Conservation (phyloP, 2,888 invertebrate genomes). For the Epiperipatus broadwayi region DNA sequence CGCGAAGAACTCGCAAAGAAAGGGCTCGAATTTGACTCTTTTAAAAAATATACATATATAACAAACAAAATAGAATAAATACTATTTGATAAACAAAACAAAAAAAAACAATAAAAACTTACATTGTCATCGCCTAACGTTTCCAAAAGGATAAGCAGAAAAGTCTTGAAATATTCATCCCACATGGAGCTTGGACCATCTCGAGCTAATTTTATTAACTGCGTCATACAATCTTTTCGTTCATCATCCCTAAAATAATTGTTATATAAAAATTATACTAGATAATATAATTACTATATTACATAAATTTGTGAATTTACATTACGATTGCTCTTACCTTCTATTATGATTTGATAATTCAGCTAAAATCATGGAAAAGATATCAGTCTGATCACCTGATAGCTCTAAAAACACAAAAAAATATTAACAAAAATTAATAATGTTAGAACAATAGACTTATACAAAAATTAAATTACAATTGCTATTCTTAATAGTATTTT, state of each 20-base stretch:
- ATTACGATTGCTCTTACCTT: constrained; percentile 22
- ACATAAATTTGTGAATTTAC: not conserved
- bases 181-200: constrained; percentile 32
- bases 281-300: constrained; percentile 7
- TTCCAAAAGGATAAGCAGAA: constrained; percentile 53
- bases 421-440: too few relatives aligned
- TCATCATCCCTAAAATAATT: constrained; percentile 25
- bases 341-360: constrained; percentile 31
- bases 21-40: constrained; percentile 36
- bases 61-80: constrained; percentile 18
- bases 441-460: too few relatives aligned
- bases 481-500: too few relatives aligned
- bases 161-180: constrained; percentile 36
- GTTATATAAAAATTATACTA: constrained; percentile 5
- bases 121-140: constrained; percentile 43
- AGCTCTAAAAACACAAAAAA: too few relatives aligned
- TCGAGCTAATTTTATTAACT: constrained; percentile 30
- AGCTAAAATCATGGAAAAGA: constrained; percentile 17
- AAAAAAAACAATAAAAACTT: too few relatives aligned
- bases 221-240: constrained; percentile 28
- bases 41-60: too few relatives aligned
- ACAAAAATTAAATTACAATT: too few relatives aligned
- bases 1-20: constrained; percentile 58
- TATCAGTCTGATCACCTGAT: too few relatives aligned
- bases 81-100: too few relatives aligned